These are phyloP conservation scores for Psittacula cyanocephala DNA, from an alignment of 2,113 vertebrate genomes.

Conservation along the genomic window DNA sequence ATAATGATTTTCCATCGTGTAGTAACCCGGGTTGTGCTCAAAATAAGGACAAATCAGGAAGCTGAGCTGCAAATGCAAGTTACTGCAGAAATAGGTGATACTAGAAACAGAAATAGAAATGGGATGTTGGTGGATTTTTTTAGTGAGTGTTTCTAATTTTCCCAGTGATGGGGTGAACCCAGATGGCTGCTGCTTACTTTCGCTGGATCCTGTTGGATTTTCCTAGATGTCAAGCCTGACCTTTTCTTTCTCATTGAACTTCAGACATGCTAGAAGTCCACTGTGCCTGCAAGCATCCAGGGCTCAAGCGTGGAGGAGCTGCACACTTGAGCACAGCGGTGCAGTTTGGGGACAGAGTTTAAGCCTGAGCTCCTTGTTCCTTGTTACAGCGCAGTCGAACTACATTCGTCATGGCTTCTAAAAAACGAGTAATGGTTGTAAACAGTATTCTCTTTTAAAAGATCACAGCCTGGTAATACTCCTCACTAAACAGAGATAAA, in stretches of 20 bases:
- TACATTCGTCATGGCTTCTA: conserved; percentile 32
- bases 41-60: background rate
- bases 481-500: conserved; percentile 74
- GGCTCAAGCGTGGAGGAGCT: background rate
- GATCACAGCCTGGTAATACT: conserved; percentile 68
- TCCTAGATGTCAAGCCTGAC: background rate
- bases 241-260: background rate
- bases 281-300: background rate
- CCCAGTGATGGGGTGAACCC: background rate
- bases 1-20: background rate
- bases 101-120: background rate
- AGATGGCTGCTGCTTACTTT: background rate
- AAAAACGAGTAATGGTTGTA: conserved; percentile 21
- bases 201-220: background rate
- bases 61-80: background rate
- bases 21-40: background rate
- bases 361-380: background rate
- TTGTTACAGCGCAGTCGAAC: background rate
- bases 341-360: background rate
- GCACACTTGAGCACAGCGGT: background rate
- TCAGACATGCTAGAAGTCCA: background rate
- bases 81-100: background rate
- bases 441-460: conserved; percentile 65
- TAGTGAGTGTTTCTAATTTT: background rate
- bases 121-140: accelerated